Percentiles rank a stretch among this genome's conserved stretches.
phyloP scores from a whole-genome alignment of 2,888 invertebrate species.

The Agrotis exclamationis region DNA sequence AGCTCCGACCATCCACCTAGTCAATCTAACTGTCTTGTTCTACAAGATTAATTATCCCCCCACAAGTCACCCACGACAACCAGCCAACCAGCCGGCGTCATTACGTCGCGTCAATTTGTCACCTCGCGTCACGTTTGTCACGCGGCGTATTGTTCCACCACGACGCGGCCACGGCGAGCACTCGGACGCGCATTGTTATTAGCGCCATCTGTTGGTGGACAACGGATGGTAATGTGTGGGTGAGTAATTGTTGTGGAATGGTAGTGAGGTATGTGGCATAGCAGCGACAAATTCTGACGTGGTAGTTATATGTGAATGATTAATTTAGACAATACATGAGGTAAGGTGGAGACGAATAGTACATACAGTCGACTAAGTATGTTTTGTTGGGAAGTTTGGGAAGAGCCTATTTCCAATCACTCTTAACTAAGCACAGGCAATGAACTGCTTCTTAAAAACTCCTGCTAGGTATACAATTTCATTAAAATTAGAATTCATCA shows the following conservation, averaged over 20 bases:
- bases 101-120: conserved; percentile 54
- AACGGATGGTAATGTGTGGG: conserved; percentile 40
- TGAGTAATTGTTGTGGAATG: conserved; percentile 26
- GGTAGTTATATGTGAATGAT: not conserved
- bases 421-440: no score
- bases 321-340: not conserved
- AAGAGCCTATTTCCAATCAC: no score
- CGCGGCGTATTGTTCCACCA: conserved; percentile 41
- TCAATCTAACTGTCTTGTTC: not conserved
- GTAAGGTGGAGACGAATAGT: no score
- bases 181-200: conserved; percentile 50
- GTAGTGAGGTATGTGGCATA: not conserved
- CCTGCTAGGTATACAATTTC: no score
- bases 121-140: conserved; percentile 16
- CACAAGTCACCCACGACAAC: conserved; percentile 28
- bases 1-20: not conserved
- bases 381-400: no score
- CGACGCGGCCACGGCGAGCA: conserved; percentile 12
- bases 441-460: not conserved
- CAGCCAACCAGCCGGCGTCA: conserved; percentile 37
- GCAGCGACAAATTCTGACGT: not conserved
- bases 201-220: conserved; percentile 41
- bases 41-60: conserved; percentile 19
- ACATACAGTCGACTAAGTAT: not conserved
- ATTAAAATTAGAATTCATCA: no score